Base-by-base conservation (phyloP, 2,113 vertebrate species). In the Grammomys dolichurus region DNA sequence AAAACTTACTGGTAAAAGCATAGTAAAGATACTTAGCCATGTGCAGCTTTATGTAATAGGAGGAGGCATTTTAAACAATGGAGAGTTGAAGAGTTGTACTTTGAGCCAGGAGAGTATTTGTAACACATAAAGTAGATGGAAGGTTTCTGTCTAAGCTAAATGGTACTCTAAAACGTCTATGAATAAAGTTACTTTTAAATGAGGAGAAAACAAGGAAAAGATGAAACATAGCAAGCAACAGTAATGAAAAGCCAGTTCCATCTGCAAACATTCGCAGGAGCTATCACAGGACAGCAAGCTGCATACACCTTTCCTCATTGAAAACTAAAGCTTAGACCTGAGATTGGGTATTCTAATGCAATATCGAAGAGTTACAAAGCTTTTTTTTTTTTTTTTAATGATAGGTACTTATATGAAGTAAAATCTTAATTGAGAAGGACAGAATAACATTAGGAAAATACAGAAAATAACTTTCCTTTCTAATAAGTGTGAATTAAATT, bases 41-140 rank as follows among this genome's bases (percentile, higher is more conserved):
- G 46, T 87, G 54, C 84, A 73, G 43, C 94, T 93, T 96, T 94
- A 16, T 86, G 14, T 91, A 31, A 75, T 69, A 26, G 48, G n/a
- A 67, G 8, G n/a, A 67, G 8, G n/a, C 36, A 56, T 75, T 26
- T 75, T 43, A 75, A 46, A 7, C 9, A 19, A n/a, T 67, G 14
- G 80, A 85, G 80, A 95, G 63, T 87, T 63, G 58, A 51, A 77
- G 88, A 94, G 48, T 87, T 70, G 65, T 72, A 60, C 19, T 73
- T 26, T 92, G 51, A 93, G 86, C 28, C 91, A 16, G 60, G 87
- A 91, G 75, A 81, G 28, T 89, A 65, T 72, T 75, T 94, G 7
- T 91, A 77, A 73, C 28, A 82, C 26, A 90, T 43, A 58, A 87
- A 33, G 10, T 65, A 90, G 65, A 12, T 43, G 63, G 76, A 43